Conservation (phyloP, 2,888 invertebrate genomes). For the Mesodorylaimus sp. region DNA sequence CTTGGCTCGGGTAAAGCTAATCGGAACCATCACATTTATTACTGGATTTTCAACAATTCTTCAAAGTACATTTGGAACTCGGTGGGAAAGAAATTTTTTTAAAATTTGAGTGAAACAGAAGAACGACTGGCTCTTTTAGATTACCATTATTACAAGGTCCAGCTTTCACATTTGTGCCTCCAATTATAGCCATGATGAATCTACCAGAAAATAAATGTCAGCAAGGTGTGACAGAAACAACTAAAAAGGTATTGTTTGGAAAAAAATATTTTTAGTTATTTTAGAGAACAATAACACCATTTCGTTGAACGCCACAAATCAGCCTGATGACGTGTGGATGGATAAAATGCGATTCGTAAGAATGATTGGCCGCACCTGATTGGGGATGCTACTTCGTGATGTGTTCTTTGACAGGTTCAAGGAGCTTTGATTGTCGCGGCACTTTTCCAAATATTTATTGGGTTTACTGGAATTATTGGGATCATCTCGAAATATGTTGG, state of each 20-base stretch:
- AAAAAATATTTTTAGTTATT: too few species aligned
- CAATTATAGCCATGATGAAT: conserved; percentile 18
- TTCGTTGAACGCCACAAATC: too few species aligned
- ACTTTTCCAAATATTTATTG: conserved; percentile 19
- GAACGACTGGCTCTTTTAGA: too few species aligned
- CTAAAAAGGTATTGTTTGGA: not conserved
- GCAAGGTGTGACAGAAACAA: too few species aligned
- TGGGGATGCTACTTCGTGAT: not conserved
- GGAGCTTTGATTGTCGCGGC: conserved; percentile 21
- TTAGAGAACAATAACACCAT: too few species aligned
- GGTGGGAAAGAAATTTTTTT: conserved; percentile 1
- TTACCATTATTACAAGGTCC: conserved; percentile 22
- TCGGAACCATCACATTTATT: conserved; percentile 5
- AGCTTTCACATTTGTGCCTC: conserved; percentile 22
- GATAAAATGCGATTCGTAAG: conserved; percentile 4
- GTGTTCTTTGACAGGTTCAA: too few species aligned
- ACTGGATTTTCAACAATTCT: conserved; percentile 9
- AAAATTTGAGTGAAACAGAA: conserved; percentile 5
- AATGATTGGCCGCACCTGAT: not conserved
- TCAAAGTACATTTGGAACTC: conserved; percentile 4
- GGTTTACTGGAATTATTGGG: conserved; percentile 21
- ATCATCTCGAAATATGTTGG: conserved; percentile 20
- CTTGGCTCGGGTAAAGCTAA: conserved; percentile 7
- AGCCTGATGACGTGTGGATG: conserved; percentile 16
- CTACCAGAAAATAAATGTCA: conserved; percentile 16